Evolutionary conservation across 53 echinoderm and acorn worm genomes (phyloP), one percentile per base, ranked within the genome.

Genomic region (Henricia sp.): DNA sequence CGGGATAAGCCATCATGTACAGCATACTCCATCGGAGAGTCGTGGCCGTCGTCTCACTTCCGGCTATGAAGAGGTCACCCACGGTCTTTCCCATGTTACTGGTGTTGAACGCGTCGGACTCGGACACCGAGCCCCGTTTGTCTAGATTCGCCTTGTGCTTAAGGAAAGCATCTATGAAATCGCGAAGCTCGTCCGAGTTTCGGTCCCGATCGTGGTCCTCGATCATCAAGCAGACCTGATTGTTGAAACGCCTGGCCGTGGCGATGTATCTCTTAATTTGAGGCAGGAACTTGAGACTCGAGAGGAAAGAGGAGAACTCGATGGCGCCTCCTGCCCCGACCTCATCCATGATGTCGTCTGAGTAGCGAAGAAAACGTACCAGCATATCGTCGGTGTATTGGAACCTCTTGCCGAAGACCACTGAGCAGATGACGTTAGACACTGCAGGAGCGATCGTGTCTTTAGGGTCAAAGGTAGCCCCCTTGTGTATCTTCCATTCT

Each of bases 31-130:
- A 80, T 1, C 80, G 80, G 0, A 80, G 80, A 2, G 80, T 80
- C 1, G 80, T 80, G 24, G 62, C 34, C 3, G 80, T 80, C 19
- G 80, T 80, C 80, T 80, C 80, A 37, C 80, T 80, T 40, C 80
- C 80, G 42, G 80, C 80, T 12, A 80, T 40, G 64, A 80, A 80
- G 14, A 80, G 80, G 50, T 80, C 80, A 28, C 80, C 80, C 2
- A 80, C 80, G 4, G 64, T 24, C 13, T 43, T 32, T 6, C 46
- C 19, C 43, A 80, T 37, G 63, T 80, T 80, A 3, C 64, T 34
- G 8, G 6, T 16, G 3, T 48, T 62, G 1, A 63, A 62, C 19
- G 14, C 80, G 20, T 30, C 32, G 53, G 28, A 29, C 23, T 43
- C 29, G 6, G 57, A 40, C 77, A 24, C 4, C 27, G 6, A 10